Percentiles rank a stretch among this genome's conserved stretches.
Evolutionary conservation across 2,888 invertebrate species (phyloP).

Genomic region (Brachyopa scutellaris): DNA sequence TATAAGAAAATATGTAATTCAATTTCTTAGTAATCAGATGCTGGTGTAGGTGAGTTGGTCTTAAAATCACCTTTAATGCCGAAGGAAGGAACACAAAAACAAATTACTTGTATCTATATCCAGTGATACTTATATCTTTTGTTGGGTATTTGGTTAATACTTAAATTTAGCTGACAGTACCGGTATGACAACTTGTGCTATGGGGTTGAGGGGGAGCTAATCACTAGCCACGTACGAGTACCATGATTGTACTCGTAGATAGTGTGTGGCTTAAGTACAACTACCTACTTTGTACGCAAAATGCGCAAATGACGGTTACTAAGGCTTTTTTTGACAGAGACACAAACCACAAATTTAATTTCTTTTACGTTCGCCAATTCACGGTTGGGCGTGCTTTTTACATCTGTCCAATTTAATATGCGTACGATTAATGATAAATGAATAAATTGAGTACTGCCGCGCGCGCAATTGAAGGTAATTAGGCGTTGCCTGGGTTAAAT

Average conservation of each 20-base stretch:
- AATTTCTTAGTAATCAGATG: constrained; percentile 47
- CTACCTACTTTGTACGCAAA: constrained; percentile 66
- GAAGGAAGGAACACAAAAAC: neutral
- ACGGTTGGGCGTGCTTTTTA: constrained; percentile 49
- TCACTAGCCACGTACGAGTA: constrained; percentile 33
- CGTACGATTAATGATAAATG: constrained; percentile 69
- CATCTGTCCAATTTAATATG: constrained; percentile 69
- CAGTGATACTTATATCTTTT: constrained; percentile 21
- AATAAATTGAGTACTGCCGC: constrained; percentile 65
- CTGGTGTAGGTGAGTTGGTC: constrained; percentile 51
- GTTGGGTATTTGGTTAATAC: constrained; percentile 34
- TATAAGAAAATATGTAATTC: constrained; percentile 47
- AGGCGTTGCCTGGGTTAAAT: constrained; percentile 70
- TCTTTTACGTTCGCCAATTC: constrained; percentile 55
- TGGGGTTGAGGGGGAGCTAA: constrained; percentile 14
- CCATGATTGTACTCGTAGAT: constrained; percentile 21
- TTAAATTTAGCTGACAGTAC: constrained; percentile 35
- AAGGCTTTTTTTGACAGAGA: constrained; percentile 27
- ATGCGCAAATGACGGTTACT: constrained; percentile 57
- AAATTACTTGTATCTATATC: too few relatives aligned
- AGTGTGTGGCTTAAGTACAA: constrained; percentile 38
- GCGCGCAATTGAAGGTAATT: constrained; percentile 70
- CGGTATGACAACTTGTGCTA: constrained; percentile 48
- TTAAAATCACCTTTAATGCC: constrained; percentile 6
- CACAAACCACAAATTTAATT: constrained; percentile 37